Evolutionary conservation across 2,888 invertebrate species (phyloP).

Genomic region (Pyrrhopygopsis socrates): DNA sequence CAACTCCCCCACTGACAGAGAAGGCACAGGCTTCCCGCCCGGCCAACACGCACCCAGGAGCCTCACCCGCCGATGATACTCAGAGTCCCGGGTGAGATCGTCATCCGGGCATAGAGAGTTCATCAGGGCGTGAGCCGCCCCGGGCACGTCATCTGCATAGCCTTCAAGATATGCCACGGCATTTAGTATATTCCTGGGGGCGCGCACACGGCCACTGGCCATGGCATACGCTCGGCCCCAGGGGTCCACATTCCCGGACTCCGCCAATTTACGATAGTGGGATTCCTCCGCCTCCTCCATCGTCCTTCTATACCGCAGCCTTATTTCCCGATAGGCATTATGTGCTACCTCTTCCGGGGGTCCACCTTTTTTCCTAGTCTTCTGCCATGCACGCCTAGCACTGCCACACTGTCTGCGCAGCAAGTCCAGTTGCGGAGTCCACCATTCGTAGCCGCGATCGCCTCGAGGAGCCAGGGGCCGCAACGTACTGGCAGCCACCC

Average conservation of each 20-base stretch:
- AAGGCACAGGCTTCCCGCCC: conserved; percentile 60
- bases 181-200: conserved; percentile 62
- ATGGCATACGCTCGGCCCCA: conserved; percentile 68
- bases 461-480: neutral
- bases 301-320: conserved; percentile 28
- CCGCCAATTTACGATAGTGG: conserved; percentile 35
- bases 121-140: conserved; percentile 75
- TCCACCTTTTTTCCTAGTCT: conserved; percentile 13
- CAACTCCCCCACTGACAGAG: conserved; percentile 36
- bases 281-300: conserved; percentile 46
- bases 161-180: conserved; percentile 51
- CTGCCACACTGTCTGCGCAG: conserved; percentile 3
- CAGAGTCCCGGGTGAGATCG: conserved; percentile 47
- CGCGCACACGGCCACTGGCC: conserved; percentile 41
- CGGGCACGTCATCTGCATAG: conserved; percentile 24
- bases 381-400: conserved; percentile 59
- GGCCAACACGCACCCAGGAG: conserved; percentile 72
- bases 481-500: conserved; percentile 45
- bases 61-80: conserved; percentile 78
- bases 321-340: neutral
- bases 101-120: conserved; percentile 85
- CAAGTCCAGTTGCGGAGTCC: conserved; percentile 43
- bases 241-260: conserved; percentile 64
- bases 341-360: neutral
- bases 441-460: conserved; percentile 70